Evolutionary conservation across 1,140 invertebrate species (phyloP).

Genomic region (Drosophila sucinea): DNA sequence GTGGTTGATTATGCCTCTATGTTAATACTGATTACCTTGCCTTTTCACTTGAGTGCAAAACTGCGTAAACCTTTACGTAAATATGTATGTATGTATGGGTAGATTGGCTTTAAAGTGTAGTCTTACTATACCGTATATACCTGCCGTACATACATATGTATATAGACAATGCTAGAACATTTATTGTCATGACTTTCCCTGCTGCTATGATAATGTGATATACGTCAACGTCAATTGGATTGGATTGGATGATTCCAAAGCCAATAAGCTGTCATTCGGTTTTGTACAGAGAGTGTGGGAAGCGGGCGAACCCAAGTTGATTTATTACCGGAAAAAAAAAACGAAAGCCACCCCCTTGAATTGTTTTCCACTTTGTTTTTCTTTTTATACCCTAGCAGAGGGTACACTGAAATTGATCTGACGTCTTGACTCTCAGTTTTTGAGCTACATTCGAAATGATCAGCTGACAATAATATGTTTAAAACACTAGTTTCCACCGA

Average conservation of each 20-base stretch:
- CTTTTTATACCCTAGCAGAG: slow-evolving; percentile 1
- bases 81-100: background rate
- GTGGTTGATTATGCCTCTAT: slow-evolving; percentile 20
- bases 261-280: slow-evolving; percentile 77
- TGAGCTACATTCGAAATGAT: no score
- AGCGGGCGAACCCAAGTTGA: slow-evolving; percentile 51
- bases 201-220: slow-evolving; percentile 78
- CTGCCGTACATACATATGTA: slow-evolving; percentile 23
- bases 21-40: background rate
- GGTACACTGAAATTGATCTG: no score
- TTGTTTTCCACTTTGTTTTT: slow-evolving; percentile 36
- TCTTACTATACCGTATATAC: slow-evolving; percentile 26
- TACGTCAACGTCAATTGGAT: slow-evolving; percentile 77
- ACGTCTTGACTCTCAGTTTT: no score
- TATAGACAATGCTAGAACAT: slow-evolving; percentile 47
- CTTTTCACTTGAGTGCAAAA: slow-evolving; percentile 8
- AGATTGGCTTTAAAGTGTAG: slow-evolving; percentile 58
- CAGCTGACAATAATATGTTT: no score
- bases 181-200: slow-evolving; percentile 69
- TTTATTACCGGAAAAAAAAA: slow-evolving; percentile 77
- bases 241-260: slow-evolving; percentile 73
- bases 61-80: slow-evolving; percentile 5
- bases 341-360: slow-evolving; percentile 69
- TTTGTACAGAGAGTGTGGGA: slow-evolving; percentile 4
- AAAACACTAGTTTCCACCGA: no score